phyloP scores from a whole-genome alignment of 2,797 vertebrate genomes.

The Sarcophilus harrisii region DNA sequence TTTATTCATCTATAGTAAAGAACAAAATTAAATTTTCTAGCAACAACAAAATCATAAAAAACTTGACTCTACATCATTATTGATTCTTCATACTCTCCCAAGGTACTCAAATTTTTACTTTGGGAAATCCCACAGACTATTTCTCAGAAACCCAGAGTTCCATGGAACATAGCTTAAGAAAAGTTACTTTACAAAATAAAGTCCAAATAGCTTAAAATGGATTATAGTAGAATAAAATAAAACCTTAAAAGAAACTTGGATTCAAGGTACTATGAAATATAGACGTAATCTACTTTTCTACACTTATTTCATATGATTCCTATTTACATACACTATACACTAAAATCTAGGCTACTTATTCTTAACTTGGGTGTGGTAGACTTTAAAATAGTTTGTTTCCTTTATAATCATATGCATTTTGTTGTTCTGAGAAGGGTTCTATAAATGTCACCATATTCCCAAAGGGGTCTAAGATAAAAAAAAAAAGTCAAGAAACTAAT shows the following conservation, averaged over 20 bases:
- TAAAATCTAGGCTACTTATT: neutral
- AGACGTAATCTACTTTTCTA: neutral
- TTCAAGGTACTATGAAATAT: neutral
- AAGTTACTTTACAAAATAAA: neutral
- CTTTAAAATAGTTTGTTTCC: neutral
- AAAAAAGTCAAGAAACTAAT: neutral
- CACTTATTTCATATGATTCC: neutral
- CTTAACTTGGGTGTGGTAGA: neutral
- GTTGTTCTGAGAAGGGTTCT: neutral
- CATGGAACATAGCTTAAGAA: neutral
- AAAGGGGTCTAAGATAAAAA: neutral
- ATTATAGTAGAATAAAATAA: neutral
- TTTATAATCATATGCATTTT: neutral
- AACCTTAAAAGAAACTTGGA: neutral
- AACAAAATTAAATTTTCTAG: neutral
- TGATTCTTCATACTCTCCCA: neutral
- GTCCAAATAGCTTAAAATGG: neutral
- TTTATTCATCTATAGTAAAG: neutral
- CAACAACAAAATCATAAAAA: neutral
- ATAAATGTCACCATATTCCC: neutral
- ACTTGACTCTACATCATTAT: neutral
- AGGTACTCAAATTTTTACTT: neutral
- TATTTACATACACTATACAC: neutral
- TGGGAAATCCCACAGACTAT: neutral
- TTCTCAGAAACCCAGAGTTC: neutral